Conservation (phyloP, 1,140 invertebrate species). For the Ostrea edulis region DNA sequence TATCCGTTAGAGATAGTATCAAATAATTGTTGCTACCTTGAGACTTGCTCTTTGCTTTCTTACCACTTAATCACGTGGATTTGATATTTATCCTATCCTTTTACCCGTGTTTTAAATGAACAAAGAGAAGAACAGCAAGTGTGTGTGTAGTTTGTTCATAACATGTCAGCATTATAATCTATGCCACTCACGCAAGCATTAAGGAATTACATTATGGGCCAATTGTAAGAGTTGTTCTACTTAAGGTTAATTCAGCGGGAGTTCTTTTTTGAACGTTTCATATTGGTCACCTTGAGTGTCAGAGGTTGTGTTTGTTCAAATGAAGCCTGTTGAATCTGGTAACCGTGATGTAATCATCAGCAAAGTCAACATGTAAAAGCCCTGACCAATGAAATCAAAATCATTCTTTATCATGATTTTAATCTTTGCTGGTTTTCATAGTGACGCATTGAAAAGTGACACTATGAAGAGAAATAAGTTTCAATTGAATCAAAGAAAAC, state of each 20-base stretch:
- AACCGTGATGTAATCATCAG: constrained; percentile 18
- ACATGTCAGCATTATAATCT: neutral
- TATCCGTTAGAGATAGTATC: neutral
- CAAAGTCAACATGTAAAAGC: constrained; percentile 13
- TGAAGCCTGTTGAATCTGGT: neutral
- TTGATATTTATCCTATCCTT: constrained; percentile 32
- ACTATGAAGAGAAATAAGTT: neutral
- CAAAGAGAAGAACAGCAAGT: constrained; percentile 1
- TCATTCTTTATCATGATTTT: constrained; percentile 20
- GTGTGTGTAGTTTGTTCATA: constrained; percentile 25
- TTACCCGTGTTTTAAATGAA: constrained; percentile 15
- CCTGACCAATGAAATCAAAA: constrained; percentile 29
- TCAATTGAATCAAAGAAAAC: constrained; percentile 21
- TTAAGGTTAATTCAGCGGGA: constrained; percentile 17
- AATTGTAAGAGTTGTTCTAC: neutral
- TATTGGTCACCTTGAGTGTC: constrained; percentile 23
- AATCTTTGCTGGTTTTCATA: constrained; percentile 20
- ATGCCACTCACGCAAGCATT: constrained; percentile 15
- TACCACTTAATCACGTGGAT: neutral
- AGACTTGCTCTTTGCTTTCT: neutral
- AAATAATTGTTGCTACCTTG: constrained; percentile 25
- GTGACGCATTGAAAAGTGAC: constrained; percentile 24
- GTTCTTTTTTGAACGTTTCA: neutral
- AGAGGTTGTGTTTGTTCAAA: neutral
- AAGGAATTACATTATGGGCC: neutral